phyloP scores from a whole-genome alignment of 2,888 invertebrate genomes.

The Apoderus coryli region DNA sequence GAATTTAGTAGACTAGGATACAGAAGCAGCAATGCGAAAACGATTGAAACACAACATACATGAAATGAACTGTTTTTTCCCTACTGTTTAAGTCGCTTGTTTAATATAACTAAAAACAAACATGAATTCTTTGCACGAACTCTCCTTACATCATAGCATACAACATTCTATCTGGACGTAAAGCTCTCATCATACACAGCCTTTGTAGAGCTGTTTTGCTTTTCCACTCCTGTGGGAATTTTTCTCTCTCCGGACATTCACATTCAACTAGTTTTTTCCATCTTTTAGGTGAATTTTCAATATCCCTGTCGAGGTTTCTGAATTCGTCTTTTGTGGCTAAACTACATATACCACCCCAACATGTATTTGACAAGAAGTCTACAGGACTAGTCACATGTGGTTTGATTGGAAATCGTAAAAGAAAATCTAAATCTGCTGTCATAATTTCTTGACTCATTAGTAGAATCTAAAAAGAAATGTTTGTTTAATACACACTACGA shows the following conservation, averaged over 20 bases:
- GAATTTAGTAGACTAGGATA: too few species aligned
- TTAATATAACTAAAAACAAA: conserved; percentile 1
- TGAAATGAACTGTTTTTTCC: too few species aligned
- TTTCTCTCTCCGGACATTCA: conserved; percentile 89
- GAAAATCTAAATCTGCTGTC: conserved; percentile 75
- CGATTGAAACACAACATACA: too few species aligned
- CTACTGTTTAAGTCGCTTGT: too few species aligned
- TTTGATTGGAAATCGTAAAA: conserved; percentile 81
- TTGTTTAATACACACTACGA: too few species aligned
- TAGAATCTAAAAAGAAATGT: conserved; percentile 54
- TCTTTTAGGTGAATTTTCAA: conserved; percentile 89
- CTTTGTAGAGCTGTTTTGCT: conserved; percentile 85
- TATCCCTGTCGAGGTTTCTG: conserved; percentile 85
- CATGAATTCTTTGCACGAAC: conserved; percentile 3
- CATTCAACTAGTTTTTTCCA: conserved; percentile 96
- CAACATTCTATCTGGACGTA: conserved; percentile 91
- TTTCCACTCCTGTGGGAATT: conserved; percentile 98
- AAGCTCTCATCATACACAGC: conserved; percentile 88
- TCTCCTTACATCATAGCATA: conserved; percentile 74
- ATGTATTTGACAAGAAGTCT: conserved; percentile 80
- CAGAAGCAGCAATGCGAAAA: too few species aligned
- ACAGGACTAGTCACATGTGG: conserved; percentile 90
- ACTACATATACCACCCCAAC: conserved; percentile 93
- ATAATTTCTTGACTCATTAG: conserved; percentile 77
- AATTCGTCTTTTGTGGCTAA: conserved; percentile 83